Percentiles rank a stretch among this genome's conserved stretches.
Evolutionary conservation across 2,888 invertebrate genomes (phyloP).

Genomic region (Chorisops tibialis): DNA sequence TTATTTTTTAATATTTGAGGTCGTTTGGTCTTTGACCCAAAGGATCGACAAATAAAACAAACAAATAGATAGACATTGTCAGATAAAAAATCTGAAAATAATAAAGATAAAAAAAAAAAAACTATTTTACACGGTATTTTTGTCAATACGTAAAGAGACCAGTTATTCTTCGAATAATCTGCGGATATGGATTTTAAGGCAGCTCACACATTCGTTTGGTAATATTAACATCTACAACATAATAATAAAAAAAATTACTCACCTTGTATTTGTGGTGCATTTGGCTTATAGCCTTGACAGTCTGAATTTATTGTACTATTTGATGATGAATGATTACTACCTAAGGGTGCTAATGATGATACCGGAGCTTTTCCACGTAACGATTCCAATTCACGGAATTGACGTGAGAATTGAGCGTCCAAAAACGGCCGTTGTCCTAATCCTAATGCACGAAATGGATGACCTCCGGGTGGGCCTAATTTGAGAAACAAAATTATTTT

Average conservation of each 20-base stretch:
- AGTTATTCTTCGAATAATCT: too few relatives aligned
- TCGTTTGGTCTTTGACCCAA: too few relatives aligned
- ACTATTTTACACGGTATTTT: too few relatives aligned
- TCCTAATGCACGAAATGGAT: conserved; percentile 70
- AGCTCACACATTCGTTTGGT: too few relatives aligned
- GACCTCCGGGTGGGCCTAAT: conserved; percentile 60
- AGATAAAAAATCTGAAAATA: too few relatives aligned
- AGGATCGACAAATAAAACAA: too few relatives aligned
- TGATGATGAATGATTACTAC: conserved; percentile 49
- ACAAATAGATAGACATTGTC: too few relatives aligned
- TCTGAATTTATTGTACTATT: conserved; percentile 52
- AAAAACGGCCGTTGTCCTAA: conserved; percentile 71
- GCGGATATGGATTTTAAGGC: too few relatives aligned
- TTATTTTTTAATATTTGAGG: too few relatives aligned
- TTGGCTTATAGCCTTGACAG: conserved; percentile 64
- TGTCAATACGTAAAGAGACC: too few relatives aligned
- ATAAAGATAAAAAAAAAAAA: too few relatives aligned
- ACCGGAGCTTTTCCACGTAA: conserved; percentile 63
- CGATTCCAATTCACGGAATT: conserved; percentile 66
- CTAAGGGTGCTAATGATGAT: conserved; percentile 42
- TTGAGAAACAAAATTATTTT: conserved; percentile 12
- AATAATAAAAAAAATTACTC: conserved; percentile 39
- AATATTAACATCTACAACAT: too few relatives aligned
- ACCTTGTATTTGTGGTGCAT: conserved; percentile 56
- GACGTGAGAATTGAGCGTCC: conserved; percentile 61